Evolutionary conservation across 1,140 invertebrate genomes (phyloP), one percentile per base, ranked within the genome.

Genomic region (Conopomorpha cramerella): DNA sequence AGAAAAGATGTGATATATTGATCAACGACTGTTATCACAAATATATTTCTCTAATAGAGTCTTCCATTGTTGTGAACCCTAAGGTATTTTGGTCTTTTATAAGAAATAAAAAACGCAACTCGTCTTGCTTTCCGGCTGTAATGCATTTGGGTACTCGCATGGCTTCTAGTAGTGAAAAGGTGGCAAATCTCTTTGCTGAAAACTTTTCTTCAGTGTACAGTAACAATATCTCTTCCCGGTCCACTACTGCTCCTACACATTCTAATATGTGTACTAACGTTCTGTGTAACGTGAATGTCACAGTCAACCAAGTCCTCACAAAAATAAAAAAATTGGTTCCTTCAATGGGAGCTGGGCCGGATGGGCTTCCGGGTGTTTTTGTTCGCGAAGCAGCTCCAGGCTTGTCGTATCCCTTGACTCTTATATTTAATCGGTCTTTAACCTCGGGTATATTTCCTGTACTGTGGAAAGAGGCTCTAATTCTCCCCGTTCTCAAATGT

Each of bases 391-490:
- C 35, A 30, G 32, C 35, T 18, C n/a, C 2, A 15, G 17, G 13
- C n/a, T 18, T 42, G 12, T 27, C 40, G 11, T 16, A 33, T 12
- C 40, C 40, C 2, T 11, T 42, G 1, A 13, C 25, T 6, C 8
- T 38, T 12, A 42, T 52, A 25, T 46, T 40, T 16, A 45, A 40
- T 29, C 30, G 14, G 17, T 48, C 38, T 16, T 13, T 52, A 3
- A 2, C 16, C 1, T 25, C 33, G 11, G 36, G 44, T 7, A 27
- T 32, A 6, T 50, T 50, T 32, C 45, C 39, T 10, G 26, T 35
- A 17, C 11, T 23, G 18, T 38, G 49, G 36, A 55, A 55, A 50
- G 25, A 23, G 29, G 39, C 46, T 11, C 17, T 34, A 19, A 38
- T 55, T 8, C 41, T 40, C 23, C 47, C 50, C 25, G 4, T 42